Conservation (phyloP, 2,888 invertebrate species). For the Ennomos quercinarius region DNA sequence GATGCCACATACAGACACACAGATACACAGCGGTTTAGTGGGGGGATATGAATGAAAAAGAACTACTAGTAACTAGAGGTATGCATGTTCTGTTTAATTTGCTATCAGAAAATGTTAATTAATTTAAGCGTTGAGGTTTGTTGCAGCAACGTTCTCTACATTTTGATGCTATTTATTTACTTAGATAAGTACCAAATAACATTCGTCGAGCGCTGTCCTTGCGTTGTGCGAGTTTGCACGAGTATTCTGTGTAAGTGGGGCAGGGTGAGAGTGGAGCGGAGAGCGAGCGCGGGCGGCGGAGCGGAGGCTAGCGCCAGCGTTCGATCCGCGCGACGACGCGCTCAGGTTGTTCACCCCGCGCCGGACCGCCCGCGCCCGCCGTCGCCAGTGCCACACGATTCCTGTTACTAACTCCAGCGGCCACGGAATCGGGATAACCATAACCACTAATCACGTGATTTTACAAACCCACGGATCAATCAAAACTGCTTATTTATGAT, state of each 20-base stretch:
- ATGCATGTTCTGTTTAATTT: no score
- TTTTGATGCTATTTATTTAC: neutral
- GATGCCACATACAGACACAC: no score
- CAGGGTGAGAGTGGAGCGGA: slow-evolving; percentile 46
- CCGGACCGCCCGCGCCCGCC: slow-evolving; percentile 53
- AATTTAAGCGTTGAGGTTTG: no score
- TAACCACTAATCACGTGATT: neutral
- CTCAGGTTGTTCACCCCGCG: slow-evolving; percentile 76
- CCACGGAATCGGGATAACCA: slow-evolving; percentile 11
- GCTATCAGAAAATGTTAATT: no score
- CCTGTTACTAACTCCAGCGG: slow-evolving; percentile 17
- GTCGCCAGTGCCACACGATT: slow-evolving; percentile 1
- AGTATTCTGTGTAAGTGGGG: slow-evolving; percentile 54
- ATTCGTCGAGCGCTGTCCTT: slow-evolving; percentile 24
- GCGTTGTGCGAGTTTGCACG: slow-evolving; percentile 31
- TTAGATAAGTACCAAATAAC: slow-evolving; percentile 1
- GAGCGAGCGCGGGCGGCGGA: slow-evolving; percentile 44
- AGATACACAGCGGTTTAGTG: no score
- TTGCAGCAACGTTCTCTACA: no score
- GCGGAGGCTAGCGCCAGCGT: slow-evolving; percentile 54
- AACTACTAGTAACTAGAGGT: no score
- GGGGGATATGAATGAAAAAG: no score
- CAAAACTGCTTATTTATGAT: no score
- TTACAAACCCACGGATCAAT: neutral
- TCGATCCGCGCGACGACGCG: slow-evolving; percentile 75